A percentile compares a stretch with the other conserved stretches of the same genome.
phyloP scores from a whole-genome alignment of 2,888 invertebrate genomes.

The Ophion slaviceki region DNA sequence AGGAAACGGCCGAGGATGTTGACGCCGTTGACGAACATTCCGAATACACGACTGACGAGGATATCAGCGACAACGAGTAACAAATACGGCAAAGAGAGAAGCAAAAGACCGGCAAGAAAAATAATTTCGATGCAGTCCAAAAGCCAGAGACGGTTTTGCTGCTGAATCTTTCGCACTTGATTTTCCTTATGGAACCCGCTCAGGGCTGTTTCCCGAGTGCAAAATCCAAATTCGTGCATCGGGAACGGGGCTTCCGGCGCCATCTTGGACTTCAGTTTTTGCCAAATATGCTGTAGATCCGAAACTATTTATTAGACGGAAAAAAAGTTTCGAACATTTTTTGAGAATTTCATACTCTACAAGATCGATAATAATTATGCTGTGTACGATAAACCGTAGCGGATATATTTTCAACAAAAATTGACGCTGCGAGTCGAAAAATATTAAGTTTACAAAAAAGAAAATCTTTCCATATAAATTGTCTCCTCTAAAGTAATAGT shows the following conservation, averaged over 20 bases:
- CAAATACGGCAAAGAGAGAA: constrained; percentile 5
- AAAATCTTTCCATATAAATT: background rate
- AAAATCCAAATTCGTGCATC: too few species aligned
- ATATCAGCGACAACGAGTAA: constrained; percentile 85
- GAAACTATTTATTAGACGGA: background rate
- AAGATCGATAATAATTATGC: background rate
- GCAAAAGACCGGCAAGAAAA: constrained; percentile 9
- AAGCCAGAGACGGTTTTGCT: background rate
- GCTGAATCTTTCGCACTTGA: background rate
- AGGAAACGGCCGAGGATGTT: constrained; percentile 91
- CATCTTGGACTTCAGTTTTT: background rate
- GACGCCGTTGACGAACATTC: constrained; percentile 87
- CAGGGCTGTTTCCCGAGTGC: background rate
- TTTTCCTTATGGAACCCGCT: background rate
- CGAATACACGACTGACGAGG: constrained; percentile 89
- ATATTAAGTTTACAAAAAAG: background rate
- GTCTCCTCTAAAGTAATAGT: background rate
- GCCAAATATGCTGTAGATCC: background rate
- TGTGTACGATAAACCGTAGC: background rate
- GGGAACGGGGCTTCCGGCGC: too few species aligned
- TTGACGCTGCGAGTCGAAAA: background rate
- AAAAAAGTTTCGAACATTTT: background rate
- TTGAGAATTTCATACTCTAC: background rate
- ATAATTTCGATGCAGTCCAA: background rate
- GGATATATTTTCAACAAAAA: background rate